Evolutionary conservation across 2,888 invertebrate species (phyloP), one percentile per base, ranked within the genome.

Genomic region (Cremastinae sp.): DNA sequence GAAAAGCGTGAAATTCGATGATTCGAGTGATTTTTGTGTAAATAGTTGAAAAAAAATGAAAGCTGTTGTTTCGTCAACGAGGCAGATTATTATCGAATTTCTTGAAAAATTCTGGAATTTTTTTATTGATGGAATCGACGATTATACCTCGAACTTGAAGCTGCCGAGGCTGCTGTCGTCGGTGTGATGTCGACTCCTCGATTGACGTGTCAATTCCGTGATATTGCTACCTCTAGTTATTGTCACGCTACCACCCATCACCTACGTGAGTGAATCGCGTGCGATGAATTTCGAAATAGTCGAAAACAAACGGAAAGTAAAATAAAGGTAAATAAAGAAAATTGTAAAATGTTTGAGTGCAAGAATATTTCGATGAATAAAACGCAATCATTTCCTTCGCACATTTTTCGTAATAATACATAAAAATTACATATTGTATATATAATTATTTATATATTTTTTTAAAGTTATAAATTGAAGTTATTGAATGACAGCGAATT

Each of bases 151-250:
- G 83, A 93, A 93, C 87, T 93, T 93, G 86, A 93, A 93, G 90
- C 93, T 94, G 88, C 94, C 93, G 72, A 94, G 91, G 74, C 94
- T 93, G 79, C 93, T 94, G 85, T 94, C 94, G 86, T 94, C 94
- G 0, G 94, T 94, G 82, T 92, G 93, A 79, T 93, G 93, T 61
- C 93, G 90, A 75, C 91, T 92, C 78, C 93, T 90, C 45, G 89
- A 87, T 79, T 92, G 85, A 69, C 87, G 87, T 74, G 83, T 85
- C 70, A 83, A 78, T 81, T 90, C 90, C 74, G 84, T 84, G 74
- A 86, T 80, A 85, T 86, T 87, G 83, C 83, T 85, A 80, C 89
- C 89, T 84, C 90, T 88, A 81, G 87, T 87, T 83, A 90, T 79
- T 68, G 89, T 90, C 80, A 90, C 86, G 82, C 89, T 90, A 82